Evolutionary conservation across 1,140 invertebrate species (phyloP).

Genomic region (Bemisia tabaci): DNA sequence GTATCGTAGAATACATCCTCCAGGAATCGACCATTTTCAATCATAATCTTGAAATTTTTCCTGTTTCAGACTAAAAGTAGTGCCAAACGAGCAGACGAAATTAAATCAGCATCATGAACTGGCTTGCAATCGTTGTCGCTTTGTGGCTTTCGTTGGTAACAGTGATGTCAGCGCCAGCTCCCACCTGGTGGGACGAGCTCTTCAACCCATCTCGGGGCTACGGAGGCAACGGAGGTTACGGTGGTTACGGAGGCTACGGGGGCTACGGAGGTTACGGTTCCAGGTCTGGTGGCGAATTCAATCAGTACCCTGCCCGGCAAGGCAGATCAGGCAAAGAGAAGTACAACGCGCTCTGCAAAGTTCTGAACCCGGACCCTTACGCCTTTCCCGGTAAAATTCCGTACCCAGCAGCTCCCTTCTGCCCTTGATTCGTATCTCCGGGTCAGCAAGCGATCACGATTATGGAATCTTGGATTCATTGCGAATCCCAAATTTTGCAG

Average conservation of each 20-base stretch:
- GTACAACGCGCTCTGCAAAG: constrained; percentile 25
- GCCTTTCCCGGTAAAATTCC: constrained; percentile 26
- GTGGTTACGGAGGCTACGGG: neutral
- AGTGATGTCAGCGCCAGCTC: neutral
- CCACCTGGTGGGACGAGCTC: neutral
- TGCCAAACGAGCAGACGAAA: neutral
- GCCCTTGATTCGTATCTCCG: no score
- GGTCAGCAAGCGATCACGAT: no score
- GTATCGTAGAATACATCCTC: no score
- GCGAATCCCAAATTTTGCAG: no score
- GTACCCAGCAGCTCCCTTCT: constrained; percentile 26
- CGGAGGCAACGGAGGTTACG: neutral
- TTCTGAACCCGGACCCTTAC: constrained; percentile 27
- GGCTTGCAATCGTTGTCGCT: neutral
- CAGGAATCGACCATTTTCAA: no score
- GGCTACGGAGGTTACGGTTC: neutral
- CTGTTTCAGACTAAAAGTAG: neutral
- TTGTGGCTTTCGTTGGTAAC: neutral
- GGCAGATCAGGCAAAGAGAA: constrained; percentile 18
- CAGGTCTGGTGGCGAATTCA: constrained; percentile 1
- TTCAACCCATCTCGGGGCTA: neutral
- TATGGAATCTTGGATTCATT: no score
- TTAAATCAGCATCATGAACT: neutral
- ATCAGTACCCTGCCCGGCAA: neutral
- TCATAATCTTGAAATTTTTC: no score